Evolutionary conservation across 2,797 vertebrate species (phyloP).

Genomic region (Pempheris klunzingeri): DNA sequence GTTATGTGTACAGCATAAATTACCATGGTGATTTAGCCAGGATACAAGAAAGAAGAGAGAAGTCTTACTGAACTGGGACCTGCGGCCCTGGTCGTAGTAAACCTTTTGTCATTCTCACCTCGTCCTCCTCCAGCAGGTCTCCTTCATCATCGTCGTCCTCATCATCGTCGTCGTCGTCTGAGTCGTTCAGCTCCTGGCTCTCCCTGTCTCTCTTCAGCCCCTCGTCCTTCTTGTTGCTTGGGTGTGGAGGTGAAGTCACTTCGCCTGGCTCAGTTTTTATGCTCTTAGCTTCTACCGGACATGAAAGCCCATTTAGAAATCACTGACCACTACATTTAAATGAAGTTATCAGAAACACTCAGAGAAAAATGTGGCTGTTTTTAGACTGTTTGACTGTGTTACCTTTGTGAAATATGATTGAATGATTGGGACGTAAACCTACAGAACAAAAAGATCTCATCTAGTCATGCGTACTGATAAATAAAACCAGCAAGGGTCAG

Average conservation of each 20-base stretch:
- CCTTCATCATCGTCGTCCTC: slow-evolving; percentile 84
- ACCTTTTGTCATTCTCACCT: slow-evolving; percentile 49
- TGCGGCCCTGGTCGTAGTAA: background rate
- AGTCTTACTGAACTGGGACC: no score
- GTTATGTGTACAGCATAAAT: no score
- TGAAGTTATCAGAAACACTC: background rate
- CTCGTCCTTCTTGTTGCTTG: slow-evolving; percentile 88
- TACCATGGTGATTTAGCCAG: no score
- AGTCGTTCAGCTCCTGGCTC: slow-evolving; percentile 89
- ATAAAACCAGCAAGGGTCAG: background rate
- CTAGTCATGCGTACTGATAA: background rate
- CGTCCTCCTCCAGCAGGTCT: slow-evolving; percentile 80
- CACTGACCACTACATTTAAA: no score
- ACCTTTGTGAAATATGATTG: background rate
- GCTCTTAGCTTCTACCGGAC: slow-evolving; percentile 83
- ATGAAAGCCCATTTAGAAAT: background rate
- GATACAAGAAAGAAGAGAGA: no score
- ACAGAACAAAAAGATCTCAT: no score
- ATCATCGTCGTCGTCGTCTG: slow-evolving; percentile 89
- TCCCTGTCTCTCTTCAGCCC: slow-evolving; percentile 86
- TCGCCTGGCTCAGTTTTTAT: slow-evolving; percentile 89
- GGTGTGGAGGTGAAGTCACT: slow-evolving; percentile 82
- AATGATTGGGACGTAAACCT: no score
- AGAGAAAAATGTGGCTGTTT: background rate
- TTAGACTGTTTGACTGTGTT: background rate